A percentile compares a stretch with the other conserved stretches of the same genome.
phyloP scores from a whole-genome alignment of 2,888 invertebrate genomes.

The Melipona beecheii region DNA sequence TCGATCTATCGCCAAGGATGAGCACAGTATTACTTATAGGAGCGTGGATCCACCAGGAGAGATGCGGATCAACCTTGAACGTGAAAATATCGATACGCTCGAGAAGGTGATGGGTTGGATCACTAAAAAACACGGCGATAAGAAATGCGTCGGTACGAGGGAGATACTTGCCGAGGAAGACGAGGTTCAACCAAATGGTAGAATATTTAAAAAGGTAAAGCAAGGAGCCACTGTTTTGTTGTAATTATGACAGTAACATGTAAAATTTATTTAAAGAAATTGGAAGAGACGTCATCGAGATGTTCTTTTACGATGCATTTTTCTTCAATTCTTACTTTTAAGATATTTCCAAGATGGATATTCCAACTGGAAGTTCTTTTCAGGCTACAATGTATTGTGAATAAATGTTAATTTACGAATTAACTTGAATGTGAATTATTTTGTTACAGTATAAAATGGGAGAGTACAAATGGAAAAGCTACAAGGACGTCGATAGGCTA shows the following conservation, averaged over 20 bases:
- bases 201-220: conserved; percentile 96
- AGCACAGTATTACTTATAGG: conserved; percentile 89
- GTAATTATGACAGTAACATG: neutral
- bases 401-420: too few relatives aligned
- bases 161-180: conserved; percentile 96
- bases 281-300: too few relatives aligned
- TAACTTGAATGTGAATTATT: neutral
- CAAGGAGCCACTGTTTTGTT: neutral
- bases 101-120: conserved; percentile 93
- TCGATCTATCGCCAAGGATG: conserved; percentile 88
- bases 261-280: neutral
- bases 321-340: too few relatives aligned
- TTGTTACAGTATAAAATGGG: conserved; percentile 93
- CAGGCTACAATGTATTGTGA: too few relatives aligned
- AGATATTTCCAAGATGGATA: too few relatives aligned
- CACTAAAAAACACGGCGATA: conserved; percentile 89
- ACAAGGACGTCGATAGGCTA: conserved; percentile 90
- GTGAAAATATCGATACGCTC: conserved; percentile 92
- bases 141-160: conserved; percentile 94
- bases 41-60: conserved; percentile 89
- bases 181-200: conserved; percentile 96
- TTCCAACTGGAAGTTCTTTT: too few relatives aligned
- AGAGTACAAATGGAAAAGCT: conserved; percentile 95
- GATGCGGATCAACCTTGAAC: conserved; percentile 90
- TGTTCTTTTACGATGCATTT: too few relatives aligned